Evolutionary conservation across 2,888 invertebrate genomes (phyloP).

Genomic region (Thumatha senex): DNA sequence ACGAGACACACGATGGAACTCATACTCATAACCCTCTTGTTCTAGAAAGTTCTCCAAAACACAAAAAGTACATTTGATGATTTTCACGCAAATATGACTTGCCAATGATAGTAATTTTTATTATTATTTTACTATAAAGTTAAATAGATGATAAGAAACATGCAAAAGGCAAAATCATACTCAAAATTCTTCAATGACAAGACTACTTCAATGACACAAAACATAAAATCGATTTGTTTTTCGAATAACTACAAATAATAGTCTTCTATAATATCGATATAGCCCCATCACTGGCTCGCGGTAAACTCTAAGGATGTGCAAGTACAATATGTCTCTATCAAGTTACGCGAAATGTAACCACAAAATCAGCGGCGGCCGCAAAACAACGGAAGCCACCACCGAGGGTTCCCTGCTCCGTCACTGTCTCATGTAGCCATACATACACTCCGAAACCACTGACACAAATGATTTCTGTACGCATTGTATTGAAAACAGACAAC

Average conservation of each 20-base stretch:
- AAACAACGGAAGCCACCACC: conserved; percentile 75
- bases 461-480: conserved; percentile 16
- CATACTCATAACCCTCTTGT: too few relatives aligned
- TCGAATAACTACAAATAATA: too few relatives aligned
- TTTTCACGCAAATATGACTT: too few relatives aligned
- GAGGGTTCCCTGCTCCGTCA: conserved; percentile 51
- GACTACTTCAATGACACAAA: too few relatives aligned
- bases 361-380: conserved; percentile 78
- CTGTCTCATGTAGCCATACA: conserved; percentile 58
- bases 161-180: too few relatives aligned
- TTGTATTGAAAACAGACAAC: conserved; percentile 5
- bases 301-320: conserved; percentile 69
- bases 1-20: too few relatives aligned
- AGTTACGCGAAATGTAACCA: conserved; percentile 82
- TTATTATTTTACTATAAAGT: too few relatives aligned
- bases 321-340: conserved; percentile 66
- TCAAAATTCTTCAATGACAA: too few relatives aligned
- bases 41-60: too few relatives aligned
- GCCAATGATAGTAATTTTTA: too few relatives aligned
- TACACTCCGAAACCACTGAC: conserved; percentile 34
- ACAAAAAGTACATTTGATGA: too few relatives aligned
- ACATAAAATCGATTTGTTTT: neutral
- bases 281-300: conserved; percentile 40
- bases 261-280: conserved; percentile 32
- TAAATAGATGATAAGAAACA: too few relatives aligned